phyloP scores from a whole-genome alignment of 1,140 invertebrate genomes.

The Trichonephila clavipes region DNA sequence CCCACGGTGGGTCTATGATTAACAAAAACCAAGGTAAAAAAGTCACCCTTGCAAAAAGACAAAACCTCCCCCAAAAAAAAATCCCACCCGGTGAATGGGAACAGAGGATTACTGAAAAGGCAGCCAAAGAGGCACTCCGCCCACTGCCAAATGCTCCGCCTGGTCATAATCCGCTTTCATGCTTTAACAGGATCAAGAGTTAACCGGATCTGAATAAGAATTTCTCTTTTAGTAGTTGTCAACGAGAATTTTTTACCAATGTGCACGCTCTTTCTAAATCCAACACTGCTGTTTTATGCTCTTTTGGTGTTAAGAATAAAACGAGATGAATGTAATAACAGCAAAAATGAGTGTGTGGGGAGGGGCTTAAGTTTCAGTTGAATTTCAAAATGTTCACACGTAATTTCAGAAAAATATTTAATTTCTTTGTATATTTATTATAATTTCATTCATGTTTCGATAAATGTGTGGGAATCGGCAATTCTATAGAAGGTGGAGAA shows the following conservation, averaged over 20 bases:
- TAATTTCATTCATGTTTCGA: too few relatives aligned
- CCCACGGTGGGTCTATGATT: too few relatives aligned
- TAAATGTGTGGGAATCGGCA: too few relatives aligned
- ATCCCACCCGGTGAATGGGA: not conserved
- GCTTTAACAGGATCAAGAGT: slow-evolving; percentile 43
- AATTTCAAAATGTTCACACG: too few relatives aligned
- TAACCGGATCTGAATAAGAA: slow-evolving; percentile 36
- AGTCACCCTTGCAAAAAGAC: not conserved
- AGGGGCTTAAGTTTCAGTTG: too few relatives aligned
- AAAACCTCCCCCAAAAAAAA: not conserved
- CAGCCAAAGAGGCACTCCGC: slow-evolving; percentile 28
- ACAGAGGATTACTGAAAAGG: slow-evolving; percentile 37
- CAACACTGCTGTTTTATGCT: not conserved
- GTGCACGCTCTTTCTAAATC: not conserved
- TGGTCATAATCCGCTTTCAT: slow-evolving; percentile 47
- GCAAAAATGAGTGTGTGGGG: too few relatives aligned
- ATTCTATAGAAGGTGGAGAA: too few relatives aligned
- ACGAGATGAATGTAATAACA: too few relatives aligned
- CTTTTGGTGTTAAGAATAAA: not conserved
- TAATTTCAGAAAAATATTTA: too few relatives aligned
- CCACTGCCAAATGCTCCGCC: slow-evolving; percentile 39
- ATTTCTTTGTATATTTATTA: too few relatives aligned
- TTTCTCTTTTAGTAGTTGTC: not conserved
- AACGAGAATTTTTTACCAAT: not conserved
- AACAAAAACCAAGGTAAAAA: not conserved